Percentiles rank a stretch among this genome's conserved stretches.
These are phyloP conservation scores for Capitella teleta DNA, from an alignment of 1,140 invertebrate species.

Conservation along the genomic window DNA sequence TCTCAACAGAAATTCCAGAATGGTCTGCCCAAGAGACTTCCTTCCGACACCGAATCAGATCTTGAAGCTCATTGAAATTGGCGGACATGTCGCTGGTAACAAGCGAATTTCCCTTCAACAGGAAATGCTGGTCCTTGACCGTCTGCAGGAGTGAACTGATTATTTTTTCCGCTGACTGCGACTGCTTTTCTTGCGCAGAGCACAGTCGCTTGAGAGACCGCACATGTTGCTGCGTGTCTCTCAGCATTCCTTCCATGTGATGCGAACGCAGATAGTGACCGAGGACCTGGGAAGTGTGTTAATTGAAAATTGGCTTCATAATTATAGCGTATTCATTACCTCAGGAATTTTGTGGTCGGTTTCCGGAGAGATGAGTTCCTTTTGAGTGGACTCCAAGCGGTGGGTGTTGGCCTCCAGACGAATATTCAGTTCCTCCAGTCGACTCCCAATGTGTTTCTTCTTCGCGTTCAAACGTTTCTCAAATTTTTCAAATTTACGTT, in stretches of 20 bases:
- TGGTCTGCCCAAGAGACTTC: constrained; percentile 3
- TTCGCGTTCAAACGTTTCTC: not conserved
- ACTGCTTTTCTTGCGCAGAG: constrained; percentile 14
- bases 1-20: no score
- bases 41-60: not conserved
- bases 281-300: no score
- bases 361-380: not conserved
- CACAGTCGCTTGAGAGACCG: constrained; percentile 24
- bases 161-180: not conserved
- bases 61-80: not conserved
- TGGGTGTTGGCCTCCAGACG: not conserved
- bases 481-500: not conserved
- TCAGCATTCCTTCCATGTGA: constrained; percentile 18
- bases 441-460: not conserved
- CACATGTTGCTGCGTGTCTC: constrained; percentile 19
- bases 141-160: not conserved
- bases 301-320: no score
- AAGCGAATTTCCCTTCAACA: constrained; percentile 1
- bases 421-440: not conserved
- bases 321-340: no score
- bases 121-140: not conserved
- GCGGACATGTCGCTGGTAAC: not conserved
- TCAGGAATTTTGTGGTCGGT: not conserved
- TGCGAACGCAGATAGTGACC: constrained; percentile 17
- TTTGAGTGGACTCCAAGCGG: not conserved